Evolutionary conservation across 1,140 invertebrate genomes (phyloP).

Genomic region (Yoshiicerus persimilis): DNA sequence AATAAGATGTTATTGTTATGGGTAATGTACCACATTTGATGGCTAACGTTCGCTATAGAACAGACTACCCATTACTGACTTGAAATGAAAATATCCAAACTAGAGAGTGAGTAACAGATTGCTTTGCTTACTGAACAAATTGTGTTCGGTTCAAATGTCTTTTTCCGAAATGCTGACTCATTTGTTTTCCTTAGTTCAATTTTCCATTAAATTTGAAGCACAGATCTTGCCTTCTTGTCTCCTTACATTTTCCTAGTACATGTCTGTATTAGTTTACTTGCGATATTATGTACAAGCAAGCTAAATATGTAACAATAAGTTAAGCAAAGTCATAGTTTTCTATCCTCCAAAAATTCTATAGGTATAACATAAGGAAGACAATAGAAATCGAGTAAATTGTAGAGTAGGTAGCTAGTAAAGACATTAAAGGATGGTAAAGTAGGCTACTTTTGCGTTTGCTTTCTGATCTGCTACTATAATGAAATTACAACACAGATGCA

Average conservation of each 20-base stretch:
- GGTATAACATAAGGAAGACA: neutral
- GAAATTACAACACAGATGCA: neutral
- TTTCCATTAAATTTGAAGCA: neutral
- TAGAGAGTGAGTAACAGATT: neutral
- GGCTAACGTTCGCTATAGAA: too few relatives aligned
- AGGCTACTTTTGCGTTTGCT: neutral
- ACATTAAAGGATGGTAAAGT: neutral
- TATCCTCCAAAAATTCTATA: neutral
- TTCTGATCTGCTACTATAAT: neutral
- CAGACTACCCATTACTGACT: too few relatives aligned
- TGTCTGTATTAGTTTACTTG: neutral
- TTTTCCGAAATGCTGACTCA: neutral
- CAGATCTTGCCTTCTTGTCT: neutral
- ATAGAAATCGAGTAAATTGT: neutral
- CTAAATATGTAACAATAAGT: too few relatives aligned
- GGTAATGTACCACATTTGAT: too few relatives aligned
- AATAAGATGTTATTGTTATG: too few relatives aligned
- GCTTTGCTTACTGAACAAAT: neutral
- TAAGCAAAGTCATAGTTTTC: too few relatives aligned
- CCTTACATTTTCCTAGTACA: neutral
- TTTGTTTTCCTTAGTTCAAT: neutral
- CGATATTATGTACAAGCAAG: too few relatives aligned
- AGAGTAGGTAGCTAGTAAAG: too few relatives aligned
- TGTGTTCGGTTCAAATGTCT: neutral
- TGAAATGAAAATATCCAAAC: neutral